Evolutionary conservation across 2,113 vertebrate genomes (phyloP).

Genomic region (Apeltes quadracus): DNA sequence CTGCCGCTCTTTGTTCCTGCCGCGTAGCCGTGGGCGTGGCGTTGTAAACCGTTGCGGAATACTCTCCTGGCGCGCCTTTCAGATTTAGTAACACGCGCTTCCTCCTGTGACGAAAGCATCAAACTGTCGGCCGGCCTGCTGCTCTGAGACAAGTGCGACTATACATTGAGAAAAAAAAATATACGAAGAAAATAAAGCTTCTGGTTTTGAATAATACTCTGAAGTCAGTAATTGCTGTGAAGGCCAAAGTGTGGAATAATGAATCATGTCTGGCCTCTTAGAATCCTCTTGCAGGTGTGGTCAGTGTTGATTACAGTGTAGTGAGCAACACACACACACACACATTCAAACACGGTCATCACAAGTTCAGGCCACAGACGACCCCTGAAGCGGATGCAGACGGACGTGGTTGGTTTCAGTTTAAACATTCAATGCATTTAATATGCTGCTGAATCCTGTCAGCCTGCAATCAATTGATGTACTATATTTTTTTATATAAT

Average conservation of each 20-base stretch:
- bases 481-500: not conserved
- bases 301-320: slow-evolving; percentile 56
- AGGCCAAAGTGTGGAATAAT: slow-evolving; percentile 10
- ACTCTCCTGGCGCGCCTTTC: slow-evolving; percentile 3
- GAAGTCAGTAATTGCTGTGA: slow-evolving; percentile 12
- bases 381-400: not conserved
- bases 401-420: not conserved
- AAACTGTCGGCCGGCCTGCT: not conserved
- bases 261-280: slow-evolving; percentile 39
- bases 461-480: not conserved
- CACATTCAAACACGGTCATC: slow-evolving; percentile 6
- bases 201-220: too few species aligned
- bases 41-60: slow-evolving; percentile 6
- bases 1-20: not conserved
- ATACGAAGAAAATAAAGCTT: too few species aligned
- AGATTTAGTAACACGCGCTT: slow-evolving; percentile 11
- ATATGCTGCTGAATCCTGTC: not conserved
- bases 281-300: slow-evolving; percentile 31
- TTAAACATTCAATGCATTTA: not conserved
- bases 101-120: not conserved
- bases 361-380: slow-evolving; percentile 14
- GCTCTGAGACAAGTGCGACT: not conserved
- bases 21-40: slow-evolving; percentile 22
- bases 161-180: too few species aligned
- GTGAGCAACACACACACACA: slow-evolving; percentile 30